phyloP scores from a whole-genome alignment of 2,113 vertebrate species.

The Ceyx cyanopectus region DNA sequence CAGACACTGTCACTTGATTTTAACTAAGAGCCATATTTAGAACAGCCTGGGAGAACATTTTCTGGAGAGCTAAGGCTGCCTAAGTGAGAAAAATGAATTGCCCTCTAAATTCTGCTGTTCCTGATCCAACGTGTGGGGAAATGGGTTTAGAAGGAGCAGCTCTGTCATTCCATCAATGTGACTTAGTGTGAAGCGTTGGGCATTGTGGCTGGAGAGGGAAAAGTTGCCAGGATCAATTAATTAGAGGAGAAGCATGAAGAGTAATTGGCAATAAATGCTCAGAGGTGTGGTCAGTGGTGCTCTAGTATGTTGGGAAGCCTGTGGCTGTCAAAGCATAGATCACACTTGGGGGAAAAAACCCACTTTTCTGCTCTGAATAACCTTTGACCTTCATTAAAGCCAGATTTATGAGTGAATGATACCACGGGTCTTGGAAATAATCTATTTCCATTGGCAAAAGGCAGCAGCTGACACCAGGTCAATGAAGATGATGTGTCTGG shows the following conservation, averaged over 20 bases:
- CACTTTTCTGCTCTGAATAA: neutral
- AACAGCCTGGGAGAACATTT: conserved; percentile 25
- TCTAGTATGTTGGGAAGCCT: neutral
- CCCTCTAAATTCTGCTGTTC: neutral
- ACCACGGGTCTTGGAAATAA: fast-evolving
- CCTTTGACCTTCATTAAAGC: neutral
- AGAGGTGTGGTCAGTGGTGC: neutral
- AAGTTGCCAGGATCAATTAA: neutral
- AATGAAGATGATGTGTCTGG: neutral
- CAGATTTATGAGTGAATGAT: neutral
- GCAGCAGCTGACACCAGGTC: neutral
- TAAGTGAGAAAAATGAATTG: conserved; percentile 33
- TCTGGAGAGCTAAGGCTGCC: neutral
- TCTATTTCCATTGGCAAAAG: neutral
- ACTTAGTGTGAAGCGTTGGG: neutral
- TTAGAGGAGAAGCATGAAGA: neutral
- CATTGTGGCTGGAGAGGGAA: neutral
- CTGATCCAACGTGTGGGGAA: neutral
- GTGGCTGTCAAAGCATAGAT: neutral
- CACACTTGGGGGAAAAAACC: neutral
- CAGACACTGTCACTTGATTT: conserved; percentile 28
- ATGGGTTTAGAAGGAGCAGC: neutral
- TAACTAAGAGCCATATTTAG: conserved; percentile 28
- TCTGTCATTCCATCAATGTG: neutral
- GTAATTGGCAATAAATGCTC: neutral